Conservation (phyloP, 2,888 invertebrate species). For the Ceramica pisi region DNA sequence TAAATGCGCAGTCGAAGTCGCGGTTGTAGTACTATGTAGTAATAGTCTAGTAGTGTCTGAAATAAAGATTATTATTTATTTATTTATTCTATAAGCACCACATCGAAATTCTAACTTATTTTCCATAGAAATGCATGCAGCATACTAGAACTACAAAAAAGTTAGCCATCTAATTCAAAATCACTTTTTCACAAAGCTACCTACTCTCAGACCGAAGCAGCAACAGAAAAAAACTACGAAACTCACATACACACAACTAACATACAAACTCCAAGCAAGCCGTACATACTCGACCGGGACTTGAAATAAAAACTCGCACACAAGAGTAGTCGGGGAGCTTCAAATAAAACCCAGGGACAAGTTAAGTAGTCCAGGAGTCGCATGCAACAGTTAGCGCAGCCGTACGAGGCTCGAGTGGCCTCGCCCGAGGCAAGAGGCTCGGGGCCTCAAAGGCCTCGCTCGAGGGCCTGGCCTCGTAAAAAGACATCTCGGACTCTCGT, state of each 20-base stretch:
- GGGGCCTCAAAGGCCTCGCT: conserved; percentile 68
- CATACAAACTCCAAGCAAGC: conserved; percentile 43
- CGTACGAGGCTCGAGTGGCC: conserved; percentile 65
- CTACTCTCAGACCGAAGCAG: conserved; percentile 22
- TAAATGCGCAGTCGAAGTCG: too few relatives aligned
- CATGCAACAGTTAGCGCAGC: conserved; percentile 70
- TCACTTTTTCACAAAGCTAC: conserved; percentile 20
- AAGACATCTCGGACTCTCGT: conserved; percentile 70
- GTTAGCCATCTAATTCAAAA: background rate
- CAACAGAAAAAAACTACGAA: conserved; percentile 24
- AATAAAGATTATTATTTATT: too few relatives aligned
- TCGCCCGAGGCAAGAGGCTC: conserved; percentile 67
- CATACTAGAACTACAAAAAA: background rate
- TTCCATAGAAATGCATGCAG: too few relatives aligned
- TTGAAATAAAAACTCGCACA: conserved; percentile 62
- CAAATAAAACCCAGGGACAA: conserved; percentile 64
- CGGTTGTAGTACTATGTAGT: too few relatives aligned
- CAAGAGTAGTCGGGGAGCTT: conserved; percentile 61
- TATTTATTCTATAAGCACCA: too few relatives aligned
- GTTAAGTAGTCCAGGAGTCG: conserved; percentile 61
- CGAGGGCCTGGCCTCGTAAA: conserved; percentile 62
- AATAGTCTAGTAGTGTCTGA: too few relatives aligned
- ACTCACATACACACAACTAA: conserved; percentile 18
- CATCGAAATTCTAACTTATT: background rate
- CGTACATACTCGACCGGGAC: conserved; percentile 52